Base-by-base conservation (phyloP, 2,113 vertebrate genomes). In the Crypturellus undulatus region DNA sequence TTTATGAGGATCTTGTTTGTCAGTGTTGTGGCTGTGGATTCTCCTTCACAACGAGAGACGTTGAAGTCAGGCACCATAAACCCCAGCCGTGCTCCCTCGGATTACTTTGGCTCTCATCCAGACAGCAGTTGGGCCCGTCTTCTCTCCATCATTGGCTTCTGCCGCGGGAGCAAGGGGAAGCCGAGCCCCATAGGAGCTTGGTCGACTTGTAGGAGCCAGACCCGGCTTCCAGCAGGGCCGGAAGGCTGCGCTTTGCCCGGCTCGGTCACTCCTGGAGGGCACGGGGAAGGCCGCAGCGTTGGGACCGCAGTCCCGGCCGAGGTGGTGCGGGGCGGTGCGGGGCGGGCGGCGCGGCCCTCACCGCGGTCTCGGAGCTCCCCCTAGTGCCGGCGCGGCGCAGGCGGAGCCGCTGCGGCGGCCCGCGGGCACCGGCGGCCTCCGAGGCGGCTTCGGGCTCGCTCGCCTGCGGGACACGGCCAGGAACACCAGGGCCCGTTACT, bases 131-230 rank as follows among this genome's bases (percentile, higher is more conserved):
- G 24, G 0, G 24, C 34, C 42, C 18, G 21, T 4, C 6, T 4
- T 21, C 12, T 1, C 13, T 1, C 24, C 47, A 0, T 14, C 34
- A 2, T 8, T 8, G 4, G 5, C 56, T 2, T 9, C 17, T 32
- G 28, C 20, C 18, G 30, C 17, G 28, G 54, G 54, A 58, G 54
- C 30, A 58, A 19, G 30, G 54, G 54, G 54, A 18, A 58, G 28
- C 54, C 9, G 54, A 58, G 16, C 54, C 30, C 54, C 28, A 18
- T 19, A 58, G 6, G 30, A 18, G 28, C 28, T 16, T 30, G 54
- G 26, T 15, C 15, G 15, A 10, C 28, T 58, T 58, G 54, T 32
- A 32, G 54, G 28, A 17, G 28, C 28, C 54, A 30, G 54, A 10
- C 26, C 16, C 54, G 16, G 28, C 26, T 30, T 30, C 16, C 54